These are phyloP conservation scores for Xenentodon cancila DNA, from an alignment of 2,797 vertebrate genomes.

Conservation along the genomic window DNA sequence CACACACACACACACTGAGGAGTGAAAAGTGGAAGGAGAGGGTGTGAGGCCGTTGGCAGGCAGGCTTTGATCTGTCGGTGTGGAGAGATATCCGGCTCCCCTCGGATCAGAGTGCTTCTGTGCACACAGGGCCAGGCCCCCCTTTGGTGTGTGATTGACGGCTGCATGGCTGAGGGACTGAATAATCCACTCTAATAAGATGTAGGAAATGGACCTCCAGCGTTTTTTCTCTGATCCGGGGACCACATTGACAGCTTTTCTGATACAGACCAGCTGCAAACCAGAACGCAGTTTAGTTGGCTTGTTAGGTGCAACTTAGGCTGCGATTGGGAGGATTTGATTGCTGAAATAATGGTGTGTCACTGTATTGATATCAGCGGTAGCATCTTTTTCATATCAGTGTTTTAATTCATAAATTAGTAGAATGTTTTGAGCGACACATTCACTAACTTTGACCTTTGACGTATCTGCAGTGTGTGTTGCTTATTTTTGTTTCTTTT, in stretches of 20 bases:
- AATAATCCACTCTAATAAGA: slow-evolving; percentile 84
- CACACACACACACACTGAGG: slow-evolving; percentile 46
- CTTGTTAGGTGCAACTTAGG: slow-evolving; percentile 53
- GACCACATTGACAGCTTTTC: slow-evolving; percentile 68
- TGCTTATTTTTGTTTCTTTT: neutral
- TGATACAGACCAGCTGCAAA: slow-evolving; percentile 61
- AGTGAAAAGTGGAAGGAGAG: slow-evolving; percentile 80
- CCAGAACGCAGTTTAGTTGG: slow-evolving; percentile 46
- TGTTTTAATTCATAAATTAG: too few species aligned
- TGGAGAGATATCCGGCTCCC: slow-evolving; percentile 81
- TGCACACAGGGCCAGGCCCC: slow-evolving; percentile 65
- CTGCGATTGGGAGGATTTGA: slow-evolving; percentile 7
- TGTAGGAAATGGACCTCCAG: slow-evolving; percentile 79
- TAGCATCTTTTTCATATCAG: too few species aligned
- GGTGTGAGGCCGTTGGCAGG: slow-evolving; percentile 74
- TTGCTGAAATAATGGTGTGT: neutral
- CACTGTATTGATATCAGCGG: too few species aligned
- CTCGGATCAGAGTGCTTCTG: slow-evolving; percentile 71
- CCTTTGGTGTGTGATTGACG: slow-evolving; percentile 80
- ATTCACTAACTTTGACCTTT: too few species aligned
- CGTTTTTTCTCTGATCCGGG: slow-evolving; percentile 58
- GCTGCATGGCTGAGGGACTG: slow-evolving; percentile 77
- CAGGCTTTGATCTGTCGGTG: slow-evolving; percentile 81
- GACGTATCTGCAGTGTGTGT: neutral
- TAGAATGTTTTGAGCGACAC: too few species aligned